A percentile compares a stretch with the other conserved stretches of the same genome.
Evolutionary conservation across 2,113 vertebrate species (phyloP).

Genomic region (Vidua chalybeata): DNA sequence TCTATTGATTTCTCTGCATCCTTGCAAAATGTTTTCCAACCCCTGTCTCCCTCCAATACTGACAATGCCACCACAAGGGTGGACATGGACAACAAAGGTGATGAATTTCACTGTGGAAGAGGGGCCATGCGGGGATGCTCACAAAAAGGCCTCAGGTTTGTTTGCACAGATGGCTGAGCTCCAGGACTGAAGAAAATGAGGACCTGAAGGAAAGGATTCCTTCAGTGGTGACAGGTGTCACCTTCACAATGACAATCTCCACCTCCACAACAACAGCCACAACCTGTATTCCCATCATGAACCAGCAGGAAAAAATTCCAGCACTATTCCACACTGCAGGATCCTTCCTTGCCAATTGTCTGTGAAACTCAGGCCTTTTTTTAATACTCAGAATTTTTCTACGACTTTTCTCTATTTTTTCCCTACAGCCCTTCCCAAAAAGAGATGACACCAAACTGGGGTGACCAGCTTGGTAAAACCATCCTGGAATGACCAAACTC

Average conservation of each 20-base stretch:
- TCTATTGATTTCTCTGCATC: background rate
- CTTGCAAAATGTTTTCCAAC: background rate
- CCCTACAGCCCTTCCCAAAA: background rate
- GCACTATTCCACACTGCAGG: background rate
- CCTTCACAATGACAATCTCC: background rate
- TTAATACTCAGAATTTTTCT: background rate
- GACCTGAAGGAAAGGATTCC: background rate
- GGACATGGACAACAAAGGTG: background rate
- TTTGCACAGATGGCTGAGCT: fast-evolving
- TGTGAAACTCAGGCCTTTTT: background rate
- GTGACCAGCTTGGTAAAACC: fast-evolving
- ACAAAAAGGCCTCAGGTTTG: background rate
- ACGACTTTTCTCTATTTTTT: background rate
- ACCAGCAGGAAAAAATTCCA: background rate
- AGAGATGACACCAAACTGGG: background rate
- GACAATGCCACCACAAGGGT: background rate
- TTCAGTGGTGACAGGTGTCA: background rate
- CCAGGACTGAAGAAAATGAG: background rate
- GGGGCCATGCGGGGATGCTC: background rate
- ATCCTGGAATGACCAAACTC: background rate
- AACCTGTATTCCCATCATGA: fast-evolving
- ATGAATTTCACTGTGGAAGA: background rate
- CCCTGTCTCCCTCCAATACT: background rate
- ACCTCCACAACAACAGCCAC: background rate
- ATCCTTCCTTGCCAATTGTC: background rate